Evolutionary conservation across 2,888 invertebrate species (phyloP), one percentile per base, ranked within the genome.

Genomic region (Hirtodrosophila histrioides): DNA sequence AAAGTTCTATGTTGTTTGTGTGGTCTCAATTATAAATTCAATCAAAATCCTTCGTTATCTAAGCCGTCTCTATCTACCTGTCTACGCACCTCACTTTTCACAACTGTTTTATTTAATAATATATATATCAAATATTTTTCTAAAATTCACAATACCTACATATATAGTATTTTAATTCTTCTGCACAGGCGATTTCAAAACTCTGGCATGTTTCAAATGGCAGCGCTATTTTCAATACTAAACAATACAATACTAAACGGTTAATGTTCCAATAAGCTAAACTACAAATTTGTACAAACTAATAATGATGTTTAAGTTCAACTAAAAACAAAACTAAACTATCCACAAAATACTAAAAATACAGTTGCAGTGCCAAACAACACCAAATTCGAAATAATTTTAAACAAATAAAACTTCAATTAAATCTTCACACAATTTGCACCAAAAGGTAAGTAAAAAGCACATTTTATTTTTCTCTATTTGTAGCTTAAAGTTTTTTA

Each of bases 191-290:
- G 50, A 54, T 68, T 36, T 68, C 46, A 46, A 54, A 43, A 60
- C 61, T 68, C 48, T 69, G 69, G 69, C 69, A 69, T 69, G 69
- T 55, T 69, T 55, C 41, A 12, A 55, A 57, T 54, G 63, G 49
- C 68, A 53, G 40, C 53, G 49, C 50, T 31, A 50, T 50, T 50
- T 50, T 40, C 39, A 31, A 31, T 31, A 50, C 46, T 63, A 67
- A 84, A 60, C 48, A 77, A 63, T 58, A 24, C 43, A 67, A 61
- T 27, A 60, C 61, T 63, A 70, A 86, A 84, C 87, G 85, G 87
- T 83, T 50, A 44, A 86, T 76, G 87, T 81, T 86, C 85, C 87
- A 78, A 77, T 36, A 78, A 69, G 24, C 54, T 67, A 63, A 66
- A 67, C 51, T 39, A 45, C 45, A 31, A 31, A 73, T 79, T 76